These are phyloP conservation scores for Nipponia nippon DNA, from an alignment of 2,113 vertebrate species.

Conservation along the genomic window DNA sequence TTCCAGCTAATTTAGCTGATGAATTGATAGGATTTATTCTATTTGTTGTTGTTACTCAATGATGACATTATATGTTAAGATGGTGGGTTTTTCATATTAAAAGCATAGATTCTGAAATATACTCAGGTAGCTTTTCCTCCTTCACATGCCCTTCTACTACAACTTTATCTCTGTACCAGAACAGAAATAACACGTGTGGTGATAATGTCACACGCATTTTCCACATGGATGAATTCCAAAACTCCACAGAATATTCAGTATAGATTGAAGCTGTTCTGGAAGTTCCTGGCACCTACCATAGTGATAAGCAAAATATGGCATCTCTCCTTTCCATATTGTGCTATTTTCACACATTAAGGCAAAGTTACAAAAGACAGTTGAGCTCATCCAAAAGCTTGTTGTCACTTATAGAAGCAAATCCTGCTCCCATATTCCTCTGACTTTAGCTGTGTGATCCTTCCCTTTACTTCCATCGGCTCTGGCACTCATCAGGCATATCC, in stretches of 20 bases:
- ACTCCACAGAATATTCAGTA: slow-evolving; percentile 12
- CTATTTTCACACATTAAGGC: slow-evolving; percentile 26
- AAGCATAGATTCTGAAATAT: not conserved
- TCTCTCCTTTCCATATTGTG: slow-evolving; percentile 18
- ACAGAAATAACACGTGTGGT: not conserved
- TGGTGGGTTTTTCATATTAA: not conserved
- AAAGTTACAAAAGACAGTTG: slow-evolving; percentile 15
- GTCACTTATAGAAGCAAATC: not conserved
- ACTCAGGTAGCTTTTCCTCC: not conserved
- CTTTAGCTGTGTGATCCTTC: not conserved
- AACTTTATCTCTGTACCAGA: not conserved
- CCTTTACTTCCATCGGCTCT: not conserved
- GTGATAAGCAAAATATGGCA: slow-evolving; percentile 37
- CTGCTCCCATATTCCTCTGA: not conserved
- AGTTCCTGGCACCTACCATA: not conserved
- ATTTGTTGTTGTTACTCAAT: not conserved
- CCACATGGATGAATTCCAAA: slow-evolving; percentile 21
- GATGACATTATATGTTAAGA: not conserved
- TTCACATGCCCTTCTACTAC: not conserved
- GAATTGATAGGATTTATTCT: not conserved
- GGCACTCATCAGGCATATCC: not conserved
- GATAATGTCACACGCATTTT: slow-evolving; percentile 18
- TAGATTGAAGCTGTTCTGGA: slow-evolving; percentile 26
- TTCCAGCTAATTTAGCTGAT: not conserved
- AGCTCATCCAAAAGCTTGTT: not conserved